A percentile compares a stretch with the other conserved stretches of the same genome.
phyloP scores from a whole-genome alignment of 1,140 invertebrate species.

The Batillaria attramentaria region DNA sequence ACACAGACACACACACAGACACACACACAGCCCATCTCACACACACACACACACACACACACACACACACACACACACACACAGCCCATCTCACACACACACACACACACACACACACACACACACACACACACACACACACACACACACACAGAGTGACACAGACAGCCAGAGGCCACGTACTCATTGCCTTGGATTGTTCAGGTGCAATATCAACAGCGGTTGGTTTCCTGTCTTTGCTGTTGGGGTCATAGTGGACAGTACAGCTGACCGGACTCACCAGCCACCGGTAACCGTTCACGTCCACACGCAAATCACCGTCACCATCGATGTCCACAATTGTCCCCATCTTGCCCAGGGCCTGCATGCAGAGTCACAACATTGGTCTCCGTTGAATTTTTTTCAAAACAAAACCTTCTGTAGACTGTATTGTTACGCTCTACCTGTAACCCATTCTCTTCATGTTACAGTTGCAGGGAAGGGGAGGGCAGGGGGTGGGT shows the following conservation, averaged over 20 bases:
- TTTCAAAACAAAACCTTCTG: neutral
- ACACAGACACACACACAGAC: too few species aligned
- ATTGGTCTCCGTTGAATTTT: neutral
- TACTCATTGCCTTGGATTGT: too few species aligned
- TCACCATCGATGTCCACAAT: constrained; percentile 53
- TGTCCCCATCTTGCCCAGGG: constrained; percentile 48
- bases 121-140: too few species aligned
- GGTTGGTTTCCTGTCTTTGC: neutral
- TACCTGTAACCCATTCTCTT: neutral
- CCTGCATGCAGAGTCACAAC: constrained; percentile 32
- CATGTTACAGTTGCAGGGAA: neutral
- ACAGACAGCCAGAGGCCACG: too few species aligned
- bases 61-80: too few species aligned
- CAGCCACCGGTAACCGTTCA: constrained; percentile 50
- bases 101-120: too few species aligned
- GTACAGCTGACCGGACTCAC: constrained; percentile 54
- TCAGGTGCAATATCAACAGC: too few species aligned
- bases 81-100: too few species aligned
- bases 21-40: too few species aligned
- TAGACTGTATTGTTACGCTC: neutral
- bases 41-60: too few species aligned
- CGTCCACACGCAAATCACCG: constrained; percentile 55
- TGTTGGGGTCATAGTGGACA: neutral
- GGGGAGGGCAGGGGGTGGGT: neutral
- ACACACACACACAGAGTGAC: too few species aligned